phyloP scores from a whole-genome alignment of 2,888 invertebrate species.

The Hyles lineata region DNA sequence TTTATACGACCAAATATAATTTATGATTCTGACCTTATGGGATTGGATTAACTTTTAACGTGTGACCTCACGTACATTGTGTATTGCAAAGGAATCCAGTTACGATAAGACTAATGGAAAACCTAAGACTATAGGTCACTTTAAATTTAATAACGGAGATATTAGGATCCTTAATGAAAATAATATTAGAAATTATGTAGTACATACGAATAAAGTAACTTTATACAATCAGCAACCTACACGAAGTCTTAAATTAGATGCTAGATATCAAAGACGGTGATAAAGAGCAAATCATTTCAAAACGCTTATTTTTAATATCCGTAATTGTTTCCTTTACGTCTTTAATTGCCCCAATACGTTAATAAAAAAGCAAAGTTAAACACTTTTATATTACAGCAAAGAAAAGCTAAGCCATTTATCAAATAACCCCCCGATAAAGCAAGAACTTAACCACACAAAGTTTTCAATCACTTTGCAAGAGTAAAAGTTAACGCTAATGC shows the following conservation, averaged over 20 bases:
- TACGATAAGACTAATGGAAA: not conserved
- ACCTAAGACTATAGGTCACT: too few species aligned
- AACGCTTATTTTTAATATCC: not conserved
- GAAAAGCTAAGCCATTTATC: constrained; percentile 15
- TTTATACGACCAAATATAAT: not conserved
- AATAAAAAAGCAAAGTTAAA: not conserved
- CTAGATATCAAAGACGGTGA: too few species aligned
- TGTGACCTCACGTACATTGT: not conserved
- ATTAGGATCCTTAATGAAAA: too few species aligned
- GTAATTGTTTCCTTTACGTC: not conserved
- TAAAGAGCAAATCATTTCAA: not conserved
- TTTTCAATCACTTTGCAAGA: constrained; percentile 10
- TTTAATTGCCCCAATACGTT: not conserved
- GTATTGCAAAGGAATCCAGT: not conserved
- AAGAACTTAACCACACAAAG: constrained; percentile 15
- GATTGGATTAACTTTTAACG: not conserved
- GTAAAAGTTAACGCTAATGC: constrained; percentile 27
- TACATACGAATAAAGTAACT: too few species aligned
- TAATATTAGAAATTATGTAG: too few species aligned
- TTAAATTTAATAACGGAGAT: too few species aligned
- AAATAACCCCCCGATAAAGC: constrained; percentile 4
- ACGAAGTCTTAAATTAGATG: too few species aligned
- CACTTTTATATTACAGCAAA: not conserved
- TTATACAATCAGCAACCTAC: too few species aligned
- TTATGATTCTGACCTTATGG: constrained; percentile 5